Evolutionary conservation across 2,797 vertebrate species (phyloP).

Genomic region (Brotula barbata): DNA sequence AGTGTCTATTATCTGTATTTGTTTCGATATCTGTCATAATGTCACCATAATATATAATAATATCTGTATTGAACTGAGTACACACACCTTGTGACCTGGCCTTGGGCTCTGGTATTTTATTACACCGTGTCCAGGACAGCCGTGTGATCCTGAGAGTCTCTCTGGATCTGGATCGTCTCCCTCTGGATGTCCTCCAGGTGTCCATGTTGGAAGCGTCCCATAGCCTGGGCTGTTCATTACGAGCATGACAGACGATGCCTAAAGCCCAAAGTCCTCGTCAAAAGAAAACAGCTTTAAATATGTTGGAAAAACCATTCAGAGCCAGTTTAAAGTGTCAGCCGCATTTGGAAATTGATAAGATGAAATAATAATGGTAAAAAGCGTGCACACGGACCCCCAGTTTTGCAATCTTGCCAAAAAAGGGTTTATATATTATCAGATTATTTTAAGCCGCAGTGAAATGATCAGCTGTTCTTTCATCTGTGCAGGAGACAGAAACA

Average conservation of each 20-base stretch:
- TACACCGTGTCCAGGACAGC: background rate
- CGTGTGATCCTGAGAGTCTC: constrained; percentile 7
- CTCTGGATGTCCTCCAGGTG: constrained; percentile 45
- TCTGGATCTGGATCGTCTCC: constrained; percentile 31
- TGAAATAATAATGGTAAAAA: no score
- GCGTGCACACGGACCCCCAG: no score
- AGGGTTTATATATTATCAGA: no score
- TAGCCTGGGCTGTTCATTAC: constrained; percentile 44
- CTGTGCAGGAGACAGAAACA: no score
- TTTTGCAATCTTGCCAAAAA: no score
- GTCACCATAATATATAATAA: no score
- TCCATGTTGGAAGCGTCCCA: constrained; percentile 38
- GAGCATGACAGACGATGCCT: constrained; percentile 24
- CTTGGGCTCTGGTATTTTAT: background rate
- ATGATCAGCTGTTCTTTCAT: no score
- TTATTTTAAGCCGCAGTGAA: no score
- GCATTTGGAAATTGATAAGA: background rate
- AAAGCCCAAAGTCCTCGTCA: constrained; percentile 27
- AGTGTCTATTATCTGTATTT: no score
- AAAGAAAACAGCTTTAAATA: constrained; percentile 12
- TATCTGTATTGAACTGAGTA: no score
- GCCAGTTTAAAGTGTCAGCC: constrained; percentile 29
- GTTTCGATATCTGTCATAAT: no score
- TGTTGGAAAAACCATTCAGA: constrained; percentile 1
- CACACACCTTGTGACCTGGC: background rate